These are phyloP conservation scores for Euspilapteryx auroguttella DNA, from an alignment of 2,888 invertebrate species.

Conservation along the genomic window DNA sequence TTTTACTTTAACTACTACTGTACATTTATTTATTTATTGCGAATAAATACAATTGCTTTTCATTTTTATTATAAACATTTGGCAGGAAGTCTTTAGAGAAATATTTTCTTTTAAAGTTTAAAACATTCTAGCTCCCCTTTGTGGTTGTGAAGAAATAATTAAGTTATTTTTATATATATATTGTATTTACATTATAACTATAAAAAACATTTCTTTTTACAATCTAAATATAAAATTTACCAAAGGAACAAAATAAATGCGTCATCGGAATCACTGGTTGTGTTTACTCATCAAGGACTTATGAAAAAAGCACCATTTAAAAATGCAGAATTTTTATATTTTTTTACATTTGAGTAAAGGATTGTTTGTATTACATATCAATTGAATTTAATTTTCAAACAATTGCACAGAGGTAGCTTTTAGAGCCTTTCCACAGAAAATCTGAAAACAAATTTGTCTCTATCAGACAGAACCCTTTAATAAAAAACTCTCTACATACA, in stretches of 20 bases:
- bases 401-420: too few species aligned
- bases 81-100: slow-evolving; percentile 14
- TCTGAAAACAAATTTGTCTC: too few species aligned
- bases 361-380: too few species aligned
- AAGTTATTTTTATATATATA: slow-evolving; percentile 3
- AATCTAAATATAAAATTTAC: slow-evolving; percentile 1
- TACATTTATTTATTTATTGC: slow-evolving; percentile 46
- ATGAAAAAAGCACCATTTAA: slow-evolving; percentile 2
- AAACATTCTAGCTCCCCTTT: slow-evolving; percentile 7
- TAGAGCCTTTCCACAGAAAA: too few species aligned
- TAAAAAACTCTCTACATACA: too few species aligned
- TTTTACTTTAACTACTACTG: slow-evolving; percentile 21
- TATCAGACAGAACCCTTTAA: too few species aligned
- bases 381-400: too few species aligned
- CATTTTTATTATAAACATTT: slow-evolving; percentile 11
- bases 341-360: too few species aligned
- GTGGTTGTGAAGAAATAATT: not conserved
- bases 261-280: slow-evolving; percentile 26
- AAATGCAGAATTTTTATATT: not conserved
- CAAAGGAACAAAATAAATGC: slow-evolving; percentile 29
- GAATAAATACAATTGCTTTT: slow-evolving; percentile 50
- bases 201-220: not conserved
- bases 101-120: slow-evolving; percentile 10
- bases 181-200: not conserved
- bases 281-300: not conserved